Base-by-base conservation (phyloP, 64 coral and sea anemone genomes). In the Actinia equina region DNA sequence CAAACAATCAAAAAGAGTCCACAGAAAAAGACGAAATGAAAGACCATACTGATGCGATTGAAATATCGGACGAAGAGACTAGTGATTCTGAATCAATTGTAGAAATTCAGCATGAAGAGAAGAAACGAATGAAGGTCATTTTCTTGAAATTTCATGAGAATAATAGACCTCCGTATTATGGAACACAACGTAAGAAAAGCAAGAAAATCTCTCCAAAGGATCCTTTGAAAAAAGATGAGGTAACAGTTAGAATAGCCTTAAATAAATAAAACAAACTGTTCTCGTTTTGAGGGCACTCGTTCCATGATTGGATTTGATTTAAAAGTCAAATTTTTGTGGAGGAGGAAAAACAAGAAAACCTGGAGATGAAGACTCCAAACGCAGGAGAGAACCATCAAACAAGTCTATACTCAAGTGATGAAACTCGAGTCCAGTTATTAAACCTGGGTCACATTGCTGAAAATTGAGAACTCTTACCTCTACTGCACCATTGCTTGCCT, bases 81-180 rank as follows among this genome's bases (percentile, higher is more conserved):
- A 94, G 67, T 60, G 86, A 91, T 64, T 77, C 77, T 59, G 88
- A 86, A 18, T 79, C 58, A 25, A 27, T 54, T 10, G 27, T 94
- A 37, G 92, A 91, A 91, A 86, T 86, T 65, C 59, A 90, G 83
- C 89, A 91, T 45, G 77, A 94, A 56, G 58, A 76, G 56, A 89
- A 82, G 52, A 88, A 91, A 13, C 77, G 85, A 10, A 87, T 89
- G 83, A 98, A 82, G 15, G 84, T 42, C n/a, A 94, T 94, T 42
- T 88, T 91, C 27, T 77, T 98, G 55, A 87, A 98, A 85, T 94
- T 98, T 82, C 65, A 89, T 13, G 87, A 82, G 54, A 94, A 98
- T 59, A 91, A 91, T 49, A 89, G 95, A 74, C 95, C 95, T 78
- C 85, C 95, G 45, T 98, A 94, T 54, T 94, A 87, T 89, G 95